phyloP scores from a whole-genome alignment of 2,888 invertebrate species.

The Machimus atricapillus region DNA sequence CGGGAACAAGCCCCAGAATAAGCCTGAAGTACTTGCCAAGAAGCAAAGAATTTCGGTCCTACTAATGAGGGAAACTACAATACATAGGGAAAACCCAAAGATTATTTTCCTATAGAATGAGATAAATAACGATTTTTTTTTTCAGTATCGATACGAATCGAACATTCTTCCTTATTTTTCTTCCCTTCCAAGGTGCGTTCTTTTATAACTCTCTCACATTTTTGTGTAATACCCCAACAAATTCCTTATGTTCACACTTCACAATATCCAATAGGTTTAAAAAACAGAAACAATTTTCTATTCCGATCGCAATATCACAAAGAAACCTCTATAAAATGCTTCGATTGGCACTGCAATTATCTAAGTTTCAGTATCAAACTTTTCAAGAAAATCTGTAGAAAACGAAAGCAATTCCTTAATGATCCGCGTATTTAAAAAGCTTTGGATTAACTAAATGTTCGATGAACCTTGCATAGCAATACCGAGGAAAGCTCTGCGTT shows the following conservation, averaged over 20 bases:
- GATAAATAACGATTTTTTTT: neutral
- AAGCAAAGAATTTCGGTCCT: neutral
- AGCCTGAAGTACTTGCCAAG: neutral
- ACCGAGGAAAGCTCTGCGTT: neutral
- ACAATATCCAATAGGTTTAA: neutral
- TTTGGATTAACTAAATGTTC: neutral
- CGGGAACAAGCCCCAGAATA: neutral
- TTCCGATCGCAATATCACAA: neutral
- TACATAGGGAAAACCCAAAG: neutral
- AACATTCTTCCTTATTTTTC: neutral
- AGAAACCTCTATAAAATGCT: neutral
- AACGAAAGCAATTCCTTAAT: neutral
- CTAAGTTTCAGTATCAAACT: neutral
- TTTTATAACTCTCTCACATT: neutral
- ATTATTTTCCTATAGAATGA: neutral
- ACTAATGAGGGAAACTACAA: neutral
- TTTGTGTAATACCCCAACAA: neutral
- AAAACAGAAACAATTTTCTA: neutral
- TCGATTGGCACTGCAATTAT: neutral
- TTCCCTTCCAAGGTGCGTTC: neutral
- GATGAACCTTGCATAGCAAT: neutral
- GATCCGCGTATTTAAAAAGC: constrained; percentile 2
- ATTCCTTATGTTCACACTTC: neutral
- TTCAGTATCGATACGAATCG: neutral
- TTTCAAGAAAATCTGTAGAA: neutral